Evolutionary conservation across 2,888 invertebrate genomes (phyloP).

Genomic region (Patella ulyssiponensis): DNA sequence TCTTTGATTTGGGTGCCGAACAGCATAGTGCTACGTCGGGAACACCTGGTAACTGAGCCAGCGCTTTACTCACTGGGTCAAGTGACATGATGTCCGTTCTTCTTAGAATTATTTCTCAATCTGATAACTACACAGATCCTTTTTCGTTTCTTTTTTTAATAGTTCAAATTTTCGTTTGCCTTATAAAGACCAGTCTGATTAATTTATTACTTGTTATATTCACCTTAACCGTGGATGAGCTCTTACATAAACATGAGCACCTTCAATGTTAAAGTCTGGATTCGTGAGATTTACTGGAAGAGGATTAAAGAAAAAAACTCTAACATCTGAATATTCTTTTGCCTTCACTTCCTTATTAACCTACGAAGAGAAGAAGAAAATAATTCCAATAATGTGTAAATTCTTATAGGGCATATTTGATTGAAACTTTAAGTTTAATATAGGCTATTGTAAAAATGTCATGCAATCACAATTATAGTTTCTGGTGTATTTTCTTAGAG

Average conservation of each 20-base stretch:
- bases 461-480: background rate
- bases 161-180: too few relatives aligned
- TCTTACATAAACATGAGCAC: constrained; percentile 65
- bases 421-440: background rate
- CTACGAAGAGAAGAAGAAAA: constrained; percentile 31
- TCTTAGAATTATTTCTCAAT: too few relatives aligned
- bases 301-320: constrained; percentile 76
- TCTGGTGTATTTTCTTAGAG: too few relatives aligned
- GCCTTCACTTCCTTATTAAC: constrained; percentile 48
- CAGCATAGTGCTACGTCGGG: too few relatives aligned
- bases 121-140: too few relatives aligned
- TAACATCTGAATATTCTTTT: constrained; percentile 42
- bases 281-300: constrained; percentile 78
- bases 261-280: constrained; percentile 82
- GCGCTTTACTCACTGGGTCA: too few relatives aligned
- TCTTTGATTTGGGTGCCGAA: too few relatives aligned
- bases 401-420: background rate
- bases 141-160: too few relatives aligned
- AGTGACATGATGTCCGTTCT: too few relatives aligned
- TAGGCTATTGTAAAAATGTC: background rate
- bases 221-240: constrained; percentile 40
- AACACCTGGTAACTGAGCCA: too few relatives aligned
- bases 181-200: background rate
- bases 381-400: background rate
- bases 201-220: background rate